Evolutionary conservation across 1,140 invertebrate genomes (phyloP), one percentile per base, ranked within the genome.

Genomic region (Anadara kagoshimensis): DNA sequence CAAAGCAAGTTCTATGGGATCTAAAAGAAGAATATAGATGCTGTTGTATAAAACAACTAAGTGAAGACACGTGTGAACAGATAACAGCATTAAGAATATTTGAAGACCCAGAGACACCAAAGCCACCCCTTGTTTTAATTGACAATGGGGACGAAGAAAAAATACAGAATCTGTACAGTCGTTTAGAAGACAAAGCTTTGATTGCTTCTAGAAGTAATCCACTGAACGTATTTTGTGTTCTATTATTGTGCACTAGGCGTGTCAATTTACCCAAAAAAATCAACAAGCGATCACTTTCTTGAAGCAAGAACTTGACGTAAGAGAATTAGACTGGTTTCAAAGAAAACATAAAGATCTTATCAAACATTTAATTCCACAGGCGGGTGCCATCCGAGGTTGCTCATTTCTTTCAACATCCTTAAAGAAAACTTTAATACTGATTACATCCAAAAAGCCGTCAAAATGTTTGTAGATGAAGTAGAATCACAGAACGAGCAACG

Each of bases 71-170:
- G 24, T 58, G 62, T 53, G 64, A 78, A 5, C 84, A 85, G 49
- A 75, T 85, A 47, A 43, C 73, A 41, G 67, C 29, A 16, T 66
- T 82, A 5, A 68, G 73, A 24, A 72, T 71, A 22, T 74, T 74
- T 53, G 74, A 75, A 29, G 80, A 82, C 26, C 26, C 51, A 8
- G 47, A 73, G n/a, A 49, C 47, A 5, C 80, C 84, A 26, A 72
- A 73, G 20, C 77, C 79, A 0, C 76, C 83, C 0, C 43, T 84
- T n/a, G 51, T 84, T 20, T 57, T 85, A 43, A 64, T 85, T 47
- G 84, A 85, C 57, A 85, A 84, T 75, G 69, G 62, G 26, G 83
- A 85, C 63, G 82, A 83, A 56, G 84, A 85, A 22, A 78, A 78
- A 53, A 24, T 76, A 18, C 49, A 58, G 12, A 43, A 68, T 7